Base-by-base conservation (phyloP, 2,888 invertebrate species). In the Ormia ochracea region DNA sequence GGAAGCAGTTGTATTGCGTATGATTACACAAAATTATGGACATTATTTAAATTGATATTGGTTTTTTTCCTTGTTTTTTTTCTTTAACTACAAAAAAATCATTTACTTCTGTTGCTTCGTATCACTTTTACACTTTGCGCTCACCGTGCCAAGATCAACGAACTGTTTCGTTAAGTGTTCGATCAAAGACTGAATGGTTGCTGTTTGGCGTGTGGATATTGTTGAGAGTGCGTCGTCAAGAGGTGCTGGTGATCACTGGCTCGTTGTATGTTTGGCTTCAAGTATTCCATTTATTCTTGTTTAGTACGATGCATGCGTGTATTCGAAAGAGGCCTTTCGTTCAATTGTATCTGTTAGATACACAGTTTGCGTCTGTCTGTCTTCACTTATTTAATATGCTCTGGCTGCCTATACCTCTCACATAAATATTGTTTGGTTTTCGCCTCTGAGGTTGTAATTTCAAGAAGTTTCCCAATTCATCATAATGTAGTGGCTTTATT, bases 121-220 rank as follows among this genome's bases (percentile, higher is more conserved):
- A 14, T 73, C 76, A 76, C 80, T 73, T 80, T 80, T 80, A 80
- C 80, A 80, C 80, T 76, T 63, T 56, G 58, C 56, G 14, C 28
- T 17, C 41, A 19, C 65, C 56, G 80, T 76, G 72, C 76, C 76
- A 73, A 76, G 76, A 72, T 58, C 56, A 58, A 68, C 76, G 76
- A 76, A 61, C 80, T 76, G 76, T 79, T 81, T 82, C 83, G 83
- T 81, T 84, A 83, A 83, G 84, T 83, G 85, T 84, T 85, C 87
- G 85, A 85, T 87, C 85, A 84, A 84, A 86, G 86, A 87, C 86
- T 87, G 84, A 85, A 43, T 43, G 56, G 41, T 19, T 58, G 48
- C 28, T 31, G 48, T 78, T 66, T 69, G 48, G 74, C 59, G 10
- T 54, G 59, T 43, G 43, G 36, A 12, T n/a, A n/a, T 50, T 61